Evolutionary conservation across 2,113 vertebrate genomes (phyloP).

Genomic region (Nibea albiflora): DNA sequence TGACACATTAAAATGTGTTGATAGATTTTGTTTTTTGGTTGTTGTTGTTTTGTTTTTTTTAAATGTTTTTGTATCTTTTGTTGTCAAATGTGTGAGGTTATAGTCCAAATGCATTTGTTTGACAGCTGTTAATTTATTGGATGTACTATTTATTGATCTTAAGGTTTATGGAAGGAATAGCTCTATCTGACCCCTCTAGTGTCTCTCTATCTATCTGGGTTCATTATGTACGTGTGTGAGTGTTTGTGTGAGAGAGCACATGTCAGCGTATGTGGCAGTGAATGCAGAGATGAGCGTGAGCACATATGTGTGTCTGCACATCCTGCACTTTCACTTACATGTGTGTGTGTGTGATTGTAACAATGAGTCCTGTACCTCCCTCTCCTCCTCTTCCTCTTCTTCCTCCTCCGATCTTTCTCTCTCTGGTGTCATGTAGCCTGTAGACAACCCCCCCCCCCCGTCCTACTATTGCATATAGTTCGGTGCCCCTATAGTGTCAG

Average conservation of each 20-base stretch:
- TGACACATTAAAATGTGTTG: conserved; percentile 25
- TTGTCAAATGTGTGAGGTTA: conserved; percentile 45
- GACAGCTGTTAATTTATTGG: conserved; percentile 73
- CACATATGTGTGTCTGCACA: conserved; percentile 61
- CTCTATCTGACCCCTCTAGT: conserved; percentile 62
- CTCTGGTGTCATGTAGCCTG: conserved; percentile 81
- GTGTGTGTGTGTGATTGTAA: conserved; percentile 59
- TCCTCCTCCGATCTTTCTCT: conserved; percentile 42
- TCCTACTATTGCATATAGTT: conserved; percentile 75
- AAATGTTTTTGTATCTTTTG: conserved; percentile 18
- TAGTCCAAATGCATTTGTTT: conserved; percentile 59
- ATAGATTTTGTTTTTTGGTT: neutral
- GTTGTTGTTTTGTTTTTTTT: neutral
- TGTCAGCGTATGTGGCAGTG: conserved; percentile 48
- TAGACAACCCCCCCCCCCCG: conserved; percentile 60
- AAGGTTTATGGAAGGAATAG: conserved; percentile 62
- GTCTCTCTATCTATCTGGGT: conserved; percentile 73
- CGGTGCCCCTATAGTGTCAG: conserved; percentile 77
- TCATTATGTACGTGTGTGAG: conserved; percentile 14
- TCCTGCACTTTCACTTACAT: conserved; percentile 69
- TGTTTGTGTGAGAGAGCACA: conserved; percentile 25
- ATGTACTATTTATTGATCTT: conserved; percentile 73
- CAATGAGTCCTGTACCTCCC: conserved; percentile 61
- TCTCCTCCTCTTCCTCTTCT: conserved; percentile 3
- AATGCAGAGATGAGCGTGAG: conserved; percentile 60